phyloP scores from a whole-genome alignment of 2,888 invertebrate species.

The Drosophila tanythrix region DNA sequence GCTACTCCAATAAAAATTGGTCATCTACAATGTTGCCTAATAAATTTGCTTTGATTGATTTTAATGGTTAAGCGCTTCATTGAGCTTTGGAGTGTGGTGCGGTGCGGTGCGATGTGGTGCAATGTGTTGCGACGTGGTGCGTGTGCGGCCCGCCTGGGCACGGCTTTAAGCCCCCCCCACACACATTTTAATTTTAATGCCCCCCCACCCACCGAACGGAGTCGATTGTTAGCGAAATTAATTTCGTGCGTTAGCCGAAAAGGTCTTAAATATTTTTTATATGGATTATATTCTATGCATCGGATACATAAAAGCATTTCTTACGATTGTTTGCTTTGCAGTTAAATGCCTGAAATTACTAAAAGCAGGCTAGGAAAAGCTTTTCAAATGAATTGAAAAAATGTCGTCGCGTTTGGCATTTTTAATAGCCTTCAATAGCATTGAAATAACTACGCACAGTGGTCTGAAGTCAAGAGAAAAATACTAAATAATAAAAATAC shows the following conservation, averaged over 20 bases:
- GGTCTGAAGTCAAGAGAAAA: conserved; percentile 10
- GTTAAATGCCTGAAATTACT: conserved; percentile 64
- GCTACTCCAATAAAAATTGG: conserved; percentile 73
- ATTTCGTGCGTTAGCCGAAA: conserved; percentile 73
- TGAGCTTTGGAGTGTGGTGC: conserved; percentile 70
- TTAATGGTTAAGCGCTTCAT: conserved; percentile 83
- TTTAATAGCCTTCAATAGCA: conserved; percentile 66
- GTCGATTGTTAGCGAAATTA: conserved; percentile 80
- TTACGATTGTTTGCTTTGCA: conserved; percentile 76
- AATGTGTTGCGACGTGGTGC: conserved; percentile 26
- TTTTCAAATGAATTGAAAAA: conserved; percentile 72
- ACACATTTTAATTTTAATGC: conserved; percentile 57
- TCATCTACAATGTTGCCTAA: conserved; percentile 79
- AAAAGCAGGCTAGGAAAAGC: conserved; percentile 25
- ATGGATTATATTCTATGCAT: conserved; percentile 72
- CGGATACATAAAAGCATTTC: conserved; percentile 72
- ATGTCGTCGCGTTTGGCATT: conserved; percentile 60
- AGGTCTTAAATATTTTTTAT: conserved; percentile 75
- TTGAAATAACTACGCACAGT: conserved; percentile 44
- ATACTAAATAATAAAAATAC: not conserved
- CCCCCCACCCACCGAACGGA: conserved; percentile 9
- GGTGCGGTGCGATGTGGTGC: conserved; percentile 28
- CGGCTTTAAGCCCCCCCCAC: conserved; percentile 41
- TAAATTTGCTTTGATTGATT: conserved; percentile 83
- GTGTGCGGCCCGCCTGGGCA: conserved; percentile 46